Percentiles rank a stretch among this genome's conserved stretches.
Evolutionary conservation across 2,113 vertebrate species (phyloP).

Genomic region (Mesitornis unicolor): DNA sequence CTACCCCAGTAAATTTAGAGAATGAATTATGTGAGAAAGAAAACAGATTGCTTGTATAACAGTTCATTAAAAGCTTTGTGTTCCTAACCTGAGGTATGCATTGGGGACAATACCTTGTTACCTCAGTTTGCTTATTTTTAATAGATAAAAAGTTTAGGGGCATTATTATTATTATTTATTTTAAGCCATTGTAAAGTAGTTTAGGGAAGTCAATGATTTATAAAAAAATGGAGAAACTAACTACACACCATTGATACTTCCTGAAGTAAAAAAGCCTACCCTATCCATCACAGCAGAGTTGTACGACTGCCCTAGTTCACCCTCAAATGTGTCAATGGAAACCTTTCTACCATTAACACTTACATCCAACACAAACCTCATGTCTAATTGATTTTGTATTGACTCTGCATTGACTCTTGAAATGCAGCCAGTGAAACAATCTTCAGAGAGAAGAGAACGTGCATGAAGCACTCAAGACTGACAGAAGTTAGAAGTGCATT

Average conservation of each 20-base stretch:
- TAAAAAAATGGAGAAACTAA: not conserved
- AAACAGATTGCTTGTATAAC: not conserved
- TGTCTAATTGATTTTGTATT: not conserved
- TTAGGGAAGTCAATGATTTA: not conserved
- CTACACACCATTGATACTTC: not conserved
- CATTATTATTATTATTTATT: not conserved
- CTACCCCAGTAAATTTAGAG: not conserved
- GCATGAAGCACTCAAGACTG: not conserved
- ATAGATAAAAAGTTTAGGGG: accelerated
- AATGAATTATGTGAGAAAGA: not conserved
- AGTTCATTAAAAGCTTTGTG: not conserved
- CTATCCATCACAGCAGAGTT: not conserved
- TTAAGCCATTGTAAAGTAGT: not conserved
- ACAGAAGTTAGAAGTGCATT: not conserved
- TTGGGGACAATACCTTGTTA: not conserved
- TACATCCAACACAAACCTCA: not conserved
- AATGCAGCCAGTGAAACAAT: not conserved
- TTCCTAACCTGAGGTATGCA: not conserved
- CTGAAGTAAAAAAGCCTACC: not conserved
- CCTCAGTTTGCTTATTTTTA: not conserved
- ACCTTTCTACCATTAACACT: not conserved
- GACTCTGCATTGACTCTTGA: not conserved
- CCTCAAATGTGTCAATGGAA: not conserved
- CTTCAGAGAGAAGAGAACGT: not conserved
- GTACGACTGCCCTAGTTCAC: not conserved